phyloP scores from a whole-genome alignment of 2,113 vertebrate genomes.

The Neotragus moschatus region DNA sequence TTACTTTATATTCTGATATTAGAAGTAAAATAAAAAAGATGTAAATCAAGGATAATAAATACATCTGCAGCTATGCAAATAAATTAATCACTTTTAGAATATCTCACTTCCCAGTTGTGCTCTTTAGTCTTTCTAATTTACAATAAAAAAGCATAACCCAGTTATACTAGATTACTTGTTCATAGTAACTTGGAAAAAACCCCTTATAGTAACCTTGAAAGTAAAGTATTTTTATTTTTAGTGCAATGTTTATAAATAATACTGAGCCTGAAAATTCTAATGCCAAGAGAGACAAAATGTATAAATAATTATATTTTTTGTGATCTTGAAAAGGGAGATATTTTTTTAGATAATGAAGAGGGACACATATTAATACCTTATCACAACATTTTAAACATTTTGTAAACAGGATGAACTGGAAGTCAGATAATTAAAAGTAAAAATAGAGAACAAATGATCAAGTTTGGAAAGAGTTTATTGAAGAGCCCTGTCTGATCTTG shows the following conservation, averaged over 20 bases:
- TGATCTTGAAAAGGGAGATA: slow-evolving; percentile 27
- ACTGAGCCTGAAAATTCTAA: slow-evolving; percentile 69
- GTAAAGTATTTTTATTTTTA: slow-evolving; percentile 59
- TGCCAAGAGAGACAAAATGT: slow-evolving; percentile 24
- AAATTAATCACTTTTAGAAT: background rate
- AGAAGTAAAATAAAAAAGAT: background rate
- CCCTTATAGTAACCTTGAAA: slow-evolving; percentile 70
- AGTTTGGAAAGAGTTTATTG: background rate
- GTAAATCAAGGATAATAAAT: background rate
- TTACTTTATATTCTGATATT: background rate
- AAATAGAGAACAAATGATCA: background rate
- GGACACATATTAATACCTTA: background rate
- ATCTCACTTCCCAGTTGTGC: background rate
- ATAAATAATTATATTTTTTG: slow-evolving; percentile 53
- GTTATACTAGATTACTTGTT: slow-evolving; percentile 58
- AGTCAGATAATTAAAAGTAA: background rate
- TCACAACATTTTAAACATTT: slow-evolving; percentile 32
- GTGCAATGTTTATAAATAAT: slow-evolving; percentile 68
- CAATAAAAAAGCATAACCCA: slow-evolving; percentile 57
- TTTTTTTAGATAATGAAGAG: slow-evolving; percentile 51
- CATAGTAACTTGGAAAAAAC: slow-evolving; percentile 54
- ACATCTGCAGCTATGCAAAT: background rate
- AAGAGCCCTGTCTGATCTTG: background rate
- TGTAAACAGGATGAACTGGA: slow-evolving; percentile 26
- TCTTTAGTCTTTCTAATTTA: slow-evolving; percentile 40